A percentile compares a stretch with the other conserved stretches of the same genome.
Conservation (phyloP, 2,888 invertebrate species). For the Oscheius myriophilus region DNA sequence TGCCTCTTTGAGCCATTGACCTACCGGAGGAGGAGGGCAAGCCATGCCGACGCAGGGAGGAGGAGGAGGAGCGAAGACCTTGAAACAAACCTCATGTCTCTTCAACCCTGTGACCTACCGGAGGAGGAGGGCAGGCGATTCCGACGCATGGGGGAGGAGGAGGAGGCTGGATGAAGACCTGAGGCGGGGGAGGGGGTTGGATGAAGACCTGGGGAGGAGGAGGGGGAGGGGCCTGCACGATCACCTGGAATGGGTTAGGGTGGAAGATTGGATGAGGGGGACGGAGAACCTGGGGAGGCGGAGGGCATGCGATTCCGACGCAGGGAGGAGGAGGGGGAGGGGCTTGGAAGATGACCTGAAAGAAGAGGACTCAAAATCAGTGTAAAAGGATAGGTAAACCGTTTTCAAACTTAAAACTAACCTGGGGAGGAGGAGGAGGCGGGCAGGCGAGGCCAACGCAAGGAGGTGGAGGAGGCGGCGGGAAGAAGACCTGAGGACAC, state of each 20-base stretch:
- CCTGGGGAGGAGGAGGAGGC: constrained; percentile 17
- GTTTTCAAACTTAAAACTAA: not conserved
- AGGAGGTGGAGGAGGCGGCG: constrained; percentile 22
- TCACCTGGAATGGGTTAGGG: constrained; percentile 4
- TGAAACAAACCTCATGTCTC: not conserved
- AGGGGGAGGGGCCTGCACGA: not conserved
- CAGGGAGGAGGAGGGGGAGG: constrained; percentile 21
- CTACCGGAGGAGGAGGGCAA: constrained; percentile 23
- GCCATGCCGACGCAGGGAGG: constrained; percentile 19
- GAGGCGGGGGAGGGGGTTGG: too few species aligned
- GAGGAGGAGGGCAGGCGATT: constrained; percentile 24
- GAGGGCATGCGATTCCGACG: constrained; percentile 18
- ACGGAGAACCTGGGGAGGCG: too few species aligned
- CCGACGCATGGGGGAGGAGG: constrained; percentile 27
- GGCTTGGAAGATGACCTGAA: constrained; percentile 3
- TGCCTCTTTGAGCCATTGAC: not conserved
- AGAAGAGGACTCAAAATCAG: too few species aligned
- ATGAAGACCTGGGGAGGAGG: too few species aligned
- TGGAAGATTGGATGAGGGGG: too few species aligned
- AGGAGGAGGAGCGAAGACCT: constrained; percentile 25
- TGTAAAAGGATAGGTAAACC: not conserved
- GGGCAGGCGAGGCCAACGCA: constrained; percentile 8
- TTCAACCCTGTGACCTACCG: not conserved
- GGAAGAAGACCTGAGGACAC: constrained; percentile 8
- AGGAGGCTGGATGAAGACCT: not conserved